phyloP scores from a whole-genome alignment of 2,888 invertebrate genomes.

The Melikaiella ostensackeni region DNA sequence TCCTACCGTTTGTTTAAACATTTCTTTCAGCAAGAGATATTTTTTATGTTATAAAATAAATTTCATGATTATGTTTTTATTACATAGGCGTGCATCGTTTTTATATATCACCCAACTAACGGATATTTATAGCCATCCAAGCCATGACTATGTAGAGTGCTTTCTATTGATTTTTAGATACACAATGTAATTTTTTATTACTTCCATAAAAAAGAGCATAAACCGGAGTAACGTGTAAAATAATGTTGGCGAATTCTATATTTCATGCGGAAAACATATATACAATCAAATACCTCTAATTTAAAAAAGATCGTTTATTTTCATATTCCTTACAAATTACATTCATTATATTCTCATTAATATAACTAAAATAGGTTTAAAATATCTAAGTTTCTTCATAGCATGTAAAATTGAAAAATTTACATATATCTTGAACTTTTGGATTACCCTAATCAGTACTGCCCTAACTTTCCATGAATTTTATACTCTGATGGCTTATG shows the following conservation, averaged over 20 bases:
- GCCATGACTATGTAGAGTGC: background rate
- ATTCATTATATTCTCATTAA: no score
- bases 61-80: background rate
- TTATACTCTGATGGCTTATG: background rate
- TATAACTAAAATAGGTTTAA: no score
- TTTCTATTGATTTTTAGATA: background rate
- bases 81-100: background rate
- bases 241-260: background rate
- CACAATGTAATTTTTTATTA: background rate
- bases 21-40: background rate
- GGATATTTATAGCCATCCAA: conserved; percentile 13
- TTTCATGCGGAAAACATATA: background rate
- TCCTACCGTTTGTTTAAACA: background rate
- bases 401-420: background rate
- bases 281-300: background rate
- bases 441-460: background rate
- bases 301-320: no score
- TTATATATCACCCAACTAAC: background rate
- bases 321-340: no score
- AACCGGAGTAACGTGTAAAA: background rate
- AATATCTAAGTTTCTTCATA: background rate
- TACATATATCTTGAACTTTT: background rate
- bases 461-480: background rate
- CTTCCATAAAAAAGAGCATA: background rate
- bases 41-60: background rate